Evolutionary conservation across 2,113 vertebrate species (phyloP), one percentile per base, ranked within the genome.

Genomic region (Lipophrys pholis): DNA sequence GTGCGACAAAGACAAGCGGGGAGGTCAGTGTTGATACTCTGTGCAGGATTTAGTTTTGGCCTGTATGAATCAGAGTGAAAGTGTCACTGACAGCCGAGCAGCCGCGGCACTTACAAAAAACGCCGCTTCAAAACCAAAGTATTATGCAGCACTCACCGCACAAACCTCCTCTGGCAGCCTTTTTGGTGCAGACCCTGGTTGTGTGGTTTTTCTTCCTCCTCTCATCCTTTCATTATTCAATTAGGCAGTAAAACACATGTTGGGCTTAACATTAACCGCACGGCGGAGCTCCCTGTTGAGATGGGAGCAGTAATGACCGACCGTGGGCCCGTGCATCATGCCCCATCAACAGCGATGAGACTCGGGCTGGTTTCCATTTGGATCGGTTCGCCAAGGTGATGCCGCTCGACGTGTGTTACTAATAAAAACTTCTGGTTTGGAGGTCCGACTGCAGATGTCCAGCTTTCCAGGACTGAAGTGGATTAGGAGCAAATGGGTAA

Each of bases 221-320:
- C 83, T 90, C 89, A 77, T 87, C 76, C 62, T 70, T 80, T 87
- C 80, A 87, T 93, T 92, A 93, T 89, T 89, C 80, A 90, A 93
- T 93, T 88, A 91, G 78, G 85, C 80, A 50, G 74, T 89, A 89
- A 92, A 91, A 86, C 69, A 79, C 78, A 82, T 81, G 83, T 76
- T 84, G 59, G 73, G 73, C 64, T 76, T 45, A 63, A 71, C 83
- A 50, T 83, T 69, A 77, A 90, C 87, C 80, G 66, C 84, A 68
- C 17, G 0, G 46, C 50, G 70, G 71, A 81, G 76, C 83, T 30
- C 83, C 78, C 81, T 72, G 38, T 55, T 66, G 76, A 73, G 74
- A 41, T 7, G 3, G 35, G 57, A 60, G 80, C 82, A 66, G 77
- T 84, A 68, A 86, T 84, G 69, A 81, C 76, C 55, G 36, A 55